phyloP scores from a whole-genome alignment of 2,888 invertebrate species.

The Creontiades dilutus region DNA sequence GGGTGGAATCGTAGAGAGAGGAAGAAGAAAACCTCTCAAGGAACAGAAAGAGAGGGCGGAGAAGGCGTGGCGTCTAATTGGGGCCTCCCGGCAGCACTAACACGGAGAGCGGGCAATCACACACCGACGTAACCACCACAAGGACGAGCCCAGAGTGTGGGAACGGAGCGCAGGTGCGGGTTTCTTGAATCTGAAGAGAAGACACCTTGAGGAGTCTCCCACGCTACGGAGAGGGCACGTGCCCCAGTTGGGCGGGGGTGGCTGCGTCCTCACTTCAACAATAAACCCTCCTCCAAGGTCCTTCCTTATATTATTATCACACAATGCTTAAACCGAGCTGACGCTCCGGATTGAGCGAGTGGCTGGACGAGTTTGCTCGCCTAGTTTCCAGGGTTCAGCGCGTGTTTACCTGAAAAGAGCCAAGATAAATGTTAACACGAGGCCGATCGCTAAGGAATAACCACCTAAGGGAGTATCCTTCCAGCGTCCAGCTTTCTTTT shows the following conservation, averaged over 20 bases:
- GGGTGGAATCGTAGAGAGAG: background rate
- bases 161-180: constrained; percentile 83
- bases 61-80: constrained; percentile 71
- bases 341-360: constrained; percentile 48
- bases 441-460: background rate
- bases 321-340: constrained; percentile 43
- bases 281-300: constrained; percentile 48
- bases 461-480: background rate
- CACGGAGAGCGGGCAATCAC: constrained; percentile 24
- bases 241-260: constrained; percentile 44
- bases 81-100: constrained; percentile 65
- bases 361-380: background rate
- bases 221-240: constrained; percentile 64
- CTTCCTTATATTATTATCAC: constrained; percentile 55
- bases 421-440: constrained; percentile 50
- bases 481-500: background rate
- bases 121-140: constrained; percentile 41
- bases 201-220: constrained; percentile 71
- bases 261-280: constrained; percentile 24
- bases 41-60: constrained; percentile 1
- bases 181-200: constrained; percentile 65
- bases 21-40: constrained; percentile 20
- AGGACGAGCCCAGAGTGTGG: constrained; percentile 79
- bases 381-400: constrained; percentile 18
- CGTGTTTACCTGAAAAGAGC: constrained; percentile 52